Evolutionary conservation across 2,113 vertebrate genomes (phyloP), one percentile per base, ranked within the genome.

Genomic region (Myrmecophaga tridactyla): DNA sequence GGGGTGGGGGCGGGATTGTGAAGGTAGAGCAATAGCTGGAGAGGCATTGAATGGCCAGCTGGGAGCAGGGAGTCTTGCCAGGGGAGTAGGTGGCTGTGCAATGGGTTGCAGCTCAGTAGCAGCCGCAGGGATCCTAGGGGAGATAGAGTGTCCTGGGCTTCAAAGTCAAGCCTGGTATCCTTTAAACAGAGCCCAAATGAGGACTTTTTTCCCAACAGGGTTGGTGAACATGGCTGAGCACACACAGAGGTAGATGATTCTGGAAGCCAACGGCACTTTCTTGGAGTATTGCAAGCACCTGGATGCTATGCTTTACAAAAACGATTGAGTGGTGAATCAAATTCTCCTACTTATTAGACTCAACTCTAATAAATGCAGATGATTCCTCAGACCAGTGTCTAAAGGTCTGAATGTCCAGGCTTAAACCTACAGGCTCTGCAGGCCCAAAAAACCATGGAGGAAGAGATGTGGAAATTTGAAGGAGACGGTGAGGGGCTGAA

Each of bases 51-150:
- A 6, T 0, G 21, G n/a, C 20, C 23, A 56, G 62, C 39, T 9
- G 25, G 67, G 67, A 29, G 53, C 46, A 89, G 48, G 20, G 34
- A 43, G 67, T 81, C 77, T 72, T 70, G 46, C 69, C 75, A 78
- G 65, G 39, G 29, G 23, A 4, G 3, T 60, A 4, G 1, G 31
- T 0, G 0, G 9, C 48, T 2, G 1, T 0, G 2, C 18, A 7
- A 1, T 9, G 56, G 36, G 34, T 20, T 56, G n/a, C 23, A 14
- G 58, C 10, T 7, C 31, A 41, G 14, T 13, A 1, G 10, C 6
- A 3, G 25, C 46, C 56, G 56, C 65, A 1, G 6, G 39, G 51
- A n/a, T 58, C 72, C 41, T 2, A 39, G 12, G 48, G 51, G 48
- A 90, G 20, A 9, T 0, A 12, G 0, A 12, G 7, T 11, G 11